Conservation (phyloP, 2,888 invertebrate species). For the Pseudoips prasinana region DNA sequence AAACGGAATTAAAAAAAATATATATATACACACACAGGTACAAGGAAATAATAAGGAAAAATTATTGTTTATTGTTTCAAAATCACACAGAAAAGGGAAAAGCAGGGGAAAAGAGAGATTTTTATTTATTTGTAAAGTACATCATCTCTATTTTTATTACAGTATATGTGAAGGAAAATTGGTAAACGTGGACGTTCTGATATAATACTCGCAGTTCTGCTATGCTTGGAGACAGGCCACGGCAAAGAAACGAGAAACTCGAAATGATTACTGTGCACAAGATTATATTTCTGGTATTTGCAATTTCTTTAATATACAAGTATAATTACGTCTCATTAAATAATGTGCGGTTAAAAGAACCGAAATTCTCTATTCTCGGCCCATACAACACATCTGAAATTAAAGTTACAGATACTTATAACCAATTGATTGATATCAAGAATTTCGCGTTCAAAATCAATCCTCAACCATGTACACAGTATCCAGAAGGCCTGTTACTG, state of each 20-base stretch:
- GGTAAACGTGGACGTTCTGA: too few species aligned
- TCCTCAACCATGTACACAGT: conserved; percentile 77
- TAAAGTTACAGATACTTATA: conserved; percentile 42
- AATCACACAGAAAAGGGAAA: too few species aligned
- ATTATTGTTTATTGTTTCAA: too few species aligned
- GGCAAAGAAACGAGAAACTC: background rate
- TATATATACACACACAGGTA: too few species aligned
- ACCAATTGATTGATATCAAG: conserved; percentile 79
- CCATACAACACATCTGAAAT: conserved; percentile 38
- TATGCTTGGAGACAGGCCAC: too few species aligned
- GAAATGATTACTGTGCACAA: conserved; percentile 45
- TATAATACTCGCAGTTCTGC: too few species aligned
- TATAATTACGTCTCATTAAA: conserved; percentile 24
- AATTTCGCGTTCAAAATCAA: conserved; percentile 85
- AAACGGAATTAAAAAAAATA: too few species aligned
- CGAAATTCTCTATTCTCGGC: conserved; percentile 47
- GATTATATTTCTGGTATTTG: conserved; percentile 33
- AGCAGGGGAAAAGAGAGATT: too few species aligned
- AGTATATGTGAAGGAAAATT: too few species aligned
- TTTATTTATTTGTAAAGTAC: too few species aligned
- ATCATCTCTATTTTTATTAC: too few species aligned
- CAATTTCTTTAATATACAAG: conserved; percentile 39
- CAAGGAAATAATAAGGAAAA: too few species aligned
- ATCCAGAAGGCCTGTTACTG: conserved; percentile 70
- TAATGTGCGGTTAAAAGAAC: conserved; percentile 38